phyloP scores from a whole-genome alignment of 2,797 vertebrate species.

The Malacoraja senta region DNA sequence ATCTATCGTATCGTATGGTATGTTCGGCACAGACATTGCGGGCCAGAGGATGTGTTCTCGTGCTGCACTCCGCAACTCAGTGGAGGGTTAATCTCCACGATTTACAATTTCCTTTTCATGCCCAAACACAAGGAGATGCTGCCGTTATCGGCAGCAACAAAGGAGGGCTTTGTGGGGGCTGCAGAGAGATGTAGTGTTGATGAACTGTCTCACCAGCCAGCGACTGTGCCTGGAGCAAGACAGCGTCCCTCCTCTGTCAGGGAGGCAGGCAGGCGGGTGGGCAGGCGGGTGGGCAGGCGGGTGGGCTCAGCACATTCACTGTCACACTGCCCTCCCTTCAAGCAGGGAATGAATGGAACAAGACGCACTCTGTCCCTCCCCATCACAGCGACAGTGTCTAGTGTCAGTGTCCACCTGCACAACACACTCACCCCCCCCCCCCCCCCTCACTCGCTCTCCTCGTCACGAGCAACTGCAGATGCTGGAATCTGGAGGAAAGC shows the following conservation, averaged over 20 bases:
- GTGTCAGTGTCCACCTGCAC: neutral
- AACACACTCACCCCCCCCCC: too few relatives aligned
- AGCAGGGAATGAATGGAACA: slow-evolving; percentile 8
- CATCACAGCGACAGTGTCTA: neutral
- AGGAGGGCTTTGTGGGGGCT: neutral
- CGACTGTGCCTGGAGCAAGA: neutral
- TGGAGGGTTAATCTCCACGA: too few relatives aligned
- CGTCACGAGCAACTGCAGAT: too few relatives aligned
- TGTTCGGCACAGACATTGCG: too few relatives aligned
- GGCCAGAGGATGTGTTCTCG: too few relatives aligned
- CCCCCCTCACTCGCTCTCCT: neutral
- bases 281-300: too few relatives aligned
- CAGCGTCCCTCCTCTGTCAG: neutral
- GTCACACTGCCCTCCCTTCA: neutral
- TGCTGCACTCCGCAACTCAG: too few relatives aligned
- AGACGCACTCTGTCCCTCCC: neutral
- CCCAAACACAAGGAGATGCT: neutral
- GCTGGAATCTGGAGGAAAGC: too few relatives aligned
- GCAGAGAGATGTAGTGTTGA: neutral
- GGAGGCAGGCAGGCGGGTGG: neutral
- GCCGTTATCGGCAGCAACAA: neutral
- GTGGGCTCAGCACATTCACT: neutral
- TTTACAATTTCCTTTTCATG: too few relatives aligned
- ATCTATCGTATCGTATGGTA: too few relatives aligned
- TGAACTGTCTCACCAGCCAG: neutral